These are phyloP conservation scores for Ceyx erithaca DNA, from an alignment of 2,797 vertebrate species.

Conservation along the genomic window DNA sequence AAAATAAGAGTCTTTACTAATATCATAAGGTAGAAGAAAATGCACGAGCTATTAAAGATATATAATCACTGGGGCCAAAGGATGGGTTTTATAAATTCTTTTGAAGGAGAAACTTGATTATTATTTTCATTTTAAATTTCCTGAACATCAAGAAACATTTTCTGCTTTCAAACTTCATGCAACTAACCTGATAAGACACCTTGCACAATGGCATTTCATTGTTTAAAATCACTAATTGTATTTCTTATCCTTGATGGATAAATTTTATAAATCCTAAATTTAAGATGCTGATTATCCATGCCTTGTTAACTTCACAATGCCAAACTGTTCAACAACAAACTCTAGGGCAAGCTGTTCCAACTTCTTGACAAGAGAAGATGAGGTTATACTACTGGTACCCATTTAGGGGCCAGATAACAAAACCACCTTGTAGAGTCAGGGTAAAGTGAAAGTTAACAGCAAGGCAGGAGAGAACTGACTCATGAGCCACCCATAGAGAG, in stretches of 20 bases:
- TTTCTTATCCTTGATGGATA: background rate
- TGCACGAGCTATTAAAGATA: background rate
- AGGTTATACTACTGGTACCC: background rate
- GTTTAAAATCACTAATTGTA: background rate
- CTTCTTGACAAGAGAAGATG: background rate
- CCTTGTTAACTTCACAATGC: background rate
- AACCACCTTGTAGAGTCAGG: background rate
- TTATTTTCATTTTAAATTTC: background rate
- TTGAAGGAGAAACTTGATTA: background rate
- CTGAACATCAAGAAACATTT: background rate
- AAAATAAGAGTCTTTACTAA: background rate
- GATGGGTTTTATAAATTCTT: background rate
- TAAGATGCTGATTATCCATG: background rate
- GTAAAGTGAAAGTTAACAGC: background rate
- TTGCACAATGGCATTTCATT: background rate
- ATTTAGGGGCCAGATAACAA: background rate
- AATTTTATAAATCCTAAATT: background rate
- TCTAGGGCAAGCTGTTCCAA: background rate
- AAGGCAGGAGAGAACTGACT: background rate
- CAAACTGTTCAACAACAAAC: background rate
- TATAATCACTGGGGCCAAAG: background rate
- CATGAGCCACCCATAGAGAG: background rate
- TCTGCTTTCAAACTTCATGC: background rate
- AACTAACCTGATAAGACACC: background rate
- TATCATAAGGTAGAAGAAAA: background rate